Base-by-base conservation (phyloP, 1,140 invertebrate species). In the Helicorthomorpha holstii region DNA sequence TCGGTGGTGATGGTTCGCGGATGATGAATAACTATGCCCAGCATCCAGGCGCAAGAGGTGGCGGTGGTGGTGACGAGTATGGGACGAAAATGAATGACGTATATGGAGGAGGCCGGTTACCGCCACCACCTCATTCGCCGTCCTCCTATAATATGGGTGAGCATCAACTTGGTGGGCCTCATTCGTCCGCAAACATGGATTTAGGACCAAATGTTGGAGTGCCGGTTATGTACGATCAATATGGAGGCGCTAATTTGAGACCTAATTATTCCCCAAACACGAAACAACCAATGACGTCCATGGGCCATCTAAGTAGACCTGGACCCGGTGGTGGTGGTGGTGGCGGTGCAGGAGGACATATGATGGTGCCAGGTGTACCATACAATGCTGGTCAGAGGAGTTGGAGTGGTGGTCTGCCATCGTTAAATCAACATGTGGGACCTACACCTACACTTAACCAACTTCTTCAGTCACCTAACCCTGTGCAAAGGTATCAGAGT, bases 401-500 rank as follows among this genome's bases (percentile, higher is more conserved):
- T 41, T 41, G 38, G 38, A 41, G 38, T 12, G 19, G 38, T n/a
- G n/a, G n/a, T n/a, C n/a, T n/a, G n/a, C n/a, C n/a, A n/a, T n/a
- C n/a, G n/a, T n/a, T n/a, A n/a, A n/a, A n/a, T n/a, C n/a, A 19
- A 41, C 12, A 19, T 43, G 59, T 60, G 45, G 67, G 87, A 46
- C 87, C 86, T 19, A 92, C 88, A 43, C 88, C 89, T 44, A 92
- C 88, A 27, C 71, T 92, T 51, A 92, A 92, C 68, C 87, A 89
- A 60, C 70, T 92, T 59, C 72, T 91, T 34, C 85, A 88, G 67
- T 81, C 82, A 27, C 74, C 76, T 1, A 84, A 83, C 55, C 78
- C 81, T 27, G 69, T 73, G 23, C 68, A 61, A 42, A 52, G 63
- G 46, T 63, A 61, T 54, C 59, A 58, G 24, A 66, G 63, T 49